Base-by-base conservation (phyloP, 2,797 vertebrate genomes). In the Apogon talboti region DNA sequence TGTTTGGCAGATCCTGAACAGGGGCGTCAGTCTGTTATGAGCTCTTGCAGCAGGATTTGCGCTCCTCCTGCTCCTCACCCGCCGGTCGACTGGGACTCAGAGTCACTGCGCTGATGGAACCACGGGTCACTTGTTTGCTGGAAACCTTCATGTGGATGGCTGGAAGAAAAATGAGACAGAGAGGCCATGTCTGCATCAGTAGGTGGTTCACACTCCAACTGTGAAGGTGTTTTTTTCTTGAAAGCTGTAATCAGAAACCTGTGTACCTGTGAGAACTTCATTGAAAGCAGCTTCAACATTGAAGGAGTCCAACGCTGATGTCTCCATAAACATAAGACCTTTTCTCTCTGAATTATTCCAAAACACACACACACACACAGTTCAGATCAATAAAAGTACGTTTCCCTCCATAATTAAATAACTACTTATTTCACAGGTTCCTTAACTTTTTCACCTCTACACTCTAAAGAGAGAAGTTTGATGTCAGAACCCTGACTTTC, bases 281-380 rank as follows among this genome's bases (percentile, higher is more conserved):
- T 95, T 95, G 88, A 99, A 99, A 78, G 98, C 97, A 59, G 83
- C 93, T 94, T 99, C 97, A 18, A 99, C 98, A 2, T 98, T 99
- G 77, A 94, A 96, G 15, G 97, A 98, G 78, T 97, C 95, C 91
- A 99, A 78, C 58, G 97, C 97, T 12, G 98, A 99, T 0, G 98
- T 99, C 91, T 99, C 98, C 38, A 98, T 98, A 76, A 95, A 99
- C 59, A 97, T 94, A 53, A 99, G 92, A 64, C 94, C 95, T 75
- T 94, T 98, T 84, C 94, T 95, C 80, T 98, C 97, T 99, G 92
- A 56, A 87, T 56, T 82, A 45, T 2, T 49, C 78, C 82, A 3
- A 18, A 54, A 1, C 6, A 19, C 42, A 60, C 47, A 28, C 24
- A 1, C 6, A 19, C 42, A 60, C 47, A 28, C 24, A 28, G 4